Evolutionary conservation across 1,140 invertebrate species (phyloP).

Genomic region (Drosophila tsacasi): DNA sequence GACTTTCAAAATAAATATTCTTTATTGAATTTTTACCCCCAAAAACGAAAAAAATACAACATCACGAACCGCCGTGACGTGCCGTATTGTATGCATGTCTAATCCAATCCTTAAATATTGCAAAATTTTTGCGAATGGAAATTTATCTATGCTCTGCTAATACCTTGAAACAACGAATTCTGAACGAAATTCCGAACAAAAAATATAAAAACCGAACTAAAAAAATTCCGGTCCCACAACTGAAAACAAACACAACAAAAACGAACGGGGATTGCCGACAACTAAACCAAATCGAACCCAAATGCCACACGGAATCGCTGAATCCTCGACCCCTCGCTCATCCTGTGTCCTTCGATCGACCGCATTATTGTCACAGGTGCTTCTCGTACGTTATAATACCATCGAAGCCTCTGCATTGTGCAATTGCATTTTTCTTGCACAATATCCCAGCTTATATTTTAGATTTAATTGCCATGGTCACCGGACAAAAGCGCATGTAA

Average conservation of each 20-base stretch:
- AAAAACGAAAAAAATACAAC: slow-evolving; percentile 1
- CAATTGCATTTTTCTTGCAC: slow-evolving; percentile 86
- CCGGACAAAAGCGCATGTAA: slow-evolving; percentile 88
- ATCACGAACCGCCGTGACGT: slow-evolving; percentile 31
- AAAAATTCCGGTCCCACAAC: slow-evolving; percentile 36
- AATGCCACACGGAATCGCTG: slow-evolving; percentile 53
- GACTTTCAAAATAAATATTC: slow-evolving; percentile 49
- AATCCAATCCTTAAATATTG: slow-evolving; percentile 81
- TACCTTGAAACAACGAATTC: slow-evolving; percentile 75
- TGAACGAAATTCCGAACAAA: slow-evolving; percentile 47
- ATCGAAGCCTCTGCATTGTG: slow-evolving; percentile 84
- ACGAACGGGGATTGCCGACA: slow-evolving; percentile 39
- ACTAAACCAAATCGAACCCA: slow-evolving; percentile 61
- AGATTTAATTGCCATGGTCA: slow-evolving; percentile 86
- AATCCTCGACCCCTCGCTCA: slow-evolving; percentile 27
- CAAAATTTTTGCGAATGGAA: slow-evolving; percentile 54
- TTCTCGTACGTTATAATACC: slow-evolving; percentile 85
- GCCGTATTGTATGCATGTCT: slow-evolving; percentile 67
- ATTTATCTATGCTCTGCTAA: slow-evolving; percentile 75
- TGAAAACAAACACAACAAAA: slow-evolving; percentile 27
- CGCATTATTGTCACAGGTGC: slow-evolving; percentile 85
- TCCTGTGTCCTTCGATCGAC: slow-evolving; percentile 44
- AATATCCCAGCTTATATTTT: slow-evolving; percentile 88
- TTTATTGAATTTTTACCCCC: slow-evolving; percentile 54
- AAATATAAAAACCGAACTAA: slow-evolving; percentile 29